Percentiles rank a stretch among this genome's conserved stretches.
These are phyloP conservation scores for Gymnocephalus cernua DNA, from an alignment of 2,113 vertebrate species.

Conservation along the genomic window DNA sequence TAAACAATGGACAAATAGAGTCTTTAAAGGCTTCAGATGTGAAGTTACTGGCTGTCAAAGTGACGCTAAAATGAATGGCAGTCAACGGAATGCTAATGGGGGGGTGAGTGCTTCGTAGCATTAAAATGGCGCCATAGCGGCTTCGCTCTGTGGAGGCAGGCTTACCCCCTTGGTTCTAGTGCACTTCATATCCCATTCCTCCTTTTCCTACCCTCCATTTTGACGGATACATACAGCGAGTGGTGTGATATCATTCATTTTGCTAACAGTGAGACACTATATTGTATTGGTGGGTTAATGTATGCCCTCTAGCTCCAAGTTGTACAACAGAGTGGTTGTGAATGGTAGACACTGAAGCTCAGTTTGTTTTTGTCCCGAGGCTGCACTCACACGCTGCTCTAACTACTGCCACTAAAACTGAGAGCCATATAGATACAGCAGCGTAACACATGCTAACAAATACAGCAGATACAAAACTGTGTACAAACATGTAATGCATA, in stretches of 20 bases:
- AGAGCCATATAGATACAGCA: slow-evolving; percentile 18
- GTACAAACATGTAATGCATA: not conserved
- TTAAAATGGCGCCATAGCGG: no score
- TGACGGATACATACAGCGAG: slow-evolving; percentile 1
- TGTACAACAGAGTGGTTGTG: slow-evolving; percentile 47
- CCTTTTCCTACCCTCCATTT: slow-evolving; percentile 15
- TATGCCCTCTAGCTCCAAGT: slow-evolving; percentile 54
- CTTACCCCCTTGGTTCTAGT: no score
- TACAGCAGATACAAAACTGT: not conserved
- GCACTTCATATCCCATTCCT: not conserved
- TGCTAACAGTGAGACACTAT: slow-evolving; percentile 36
- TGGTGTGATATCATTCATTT: slow-evolving; percentile 53
- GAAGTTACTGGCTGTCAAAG: no score
- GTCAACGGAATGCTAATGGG: no score
- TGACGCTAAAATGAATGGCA: no score
- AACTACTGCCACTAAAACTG: slow-evolving; percentile 37
- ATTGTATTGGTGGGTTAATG: slow-evolving; percentile 57
- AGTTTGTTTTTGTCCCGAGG: slow-evolving; percentile 47
- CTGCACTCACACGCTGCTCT: slow-evolving; percentile 29
- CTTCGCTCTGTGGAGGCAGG: no score
- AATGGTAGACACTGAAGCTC: slow-evolving; percentile 45
- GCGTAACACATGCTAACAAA: not conserved
- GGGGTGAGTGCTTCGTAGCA: no score
- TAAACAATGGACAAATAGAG: no score
- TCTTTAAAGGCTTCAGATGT: no score